These are phyloP conservation scores for Barbus barbus DNA, from an alignment of 2,113 vertebrate species.

Conservation along the genomic window DNA sequence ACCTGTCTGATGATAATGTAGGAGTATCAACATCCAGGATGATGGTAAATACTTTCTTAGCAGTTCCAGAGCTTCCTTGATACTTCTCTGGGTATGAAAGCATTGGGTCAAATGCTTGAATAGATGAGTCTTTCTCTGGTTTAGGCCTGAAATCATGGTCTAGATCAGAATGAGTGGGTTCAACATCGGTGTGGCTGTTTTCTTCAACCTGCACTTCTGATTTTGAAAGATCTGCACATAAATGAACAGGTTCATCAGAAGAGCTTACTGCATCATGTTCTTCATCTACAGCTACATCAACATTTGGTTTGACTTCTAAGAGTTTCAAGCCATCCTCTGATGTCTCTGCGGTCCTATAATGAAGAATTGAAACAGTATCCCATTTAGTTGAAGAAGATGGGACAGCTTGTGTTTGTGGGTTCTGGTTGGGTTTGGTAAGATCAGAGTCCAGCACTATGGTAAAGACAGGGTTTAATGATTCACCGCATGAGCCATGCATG, in stretches of 20 bases:
- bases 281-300: neutral
- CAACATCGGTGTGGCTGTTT: neutral
- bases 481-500: neutral
- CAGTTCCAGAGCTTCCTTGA: neutral
- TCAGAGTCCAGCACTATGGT: neutral
- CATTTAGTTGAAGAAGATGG: neutral
- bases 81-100: neutral
- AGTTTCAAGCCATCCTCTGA: neutral
- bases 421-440: neutral
- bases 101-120: neutral
- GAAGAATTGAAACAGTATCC: neutral
- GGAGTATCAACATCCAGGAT: slow-evolving; percentile 35
- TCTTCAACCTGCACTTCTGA: neutral
- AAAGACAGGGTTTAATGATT: neutral
- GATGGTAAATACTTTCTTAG: slow-evolving; percentile 47
- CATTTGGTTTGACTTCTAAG: neutral
- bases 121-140: neutral
- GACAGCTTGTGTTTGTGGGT: neutral
- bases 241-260: neutral
- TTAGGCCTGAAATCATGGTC: neutral
- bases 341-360: neutral
- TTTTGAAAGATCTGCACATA: neutral
- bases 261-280: neutral
- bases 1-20: neutral
- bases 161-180: neutral